These are phyloP conservation scores for Stenchaetothrips biformis DNA, from an alignment of 2,888 invertebrate species.

Conservation along the genomic window DNA sequence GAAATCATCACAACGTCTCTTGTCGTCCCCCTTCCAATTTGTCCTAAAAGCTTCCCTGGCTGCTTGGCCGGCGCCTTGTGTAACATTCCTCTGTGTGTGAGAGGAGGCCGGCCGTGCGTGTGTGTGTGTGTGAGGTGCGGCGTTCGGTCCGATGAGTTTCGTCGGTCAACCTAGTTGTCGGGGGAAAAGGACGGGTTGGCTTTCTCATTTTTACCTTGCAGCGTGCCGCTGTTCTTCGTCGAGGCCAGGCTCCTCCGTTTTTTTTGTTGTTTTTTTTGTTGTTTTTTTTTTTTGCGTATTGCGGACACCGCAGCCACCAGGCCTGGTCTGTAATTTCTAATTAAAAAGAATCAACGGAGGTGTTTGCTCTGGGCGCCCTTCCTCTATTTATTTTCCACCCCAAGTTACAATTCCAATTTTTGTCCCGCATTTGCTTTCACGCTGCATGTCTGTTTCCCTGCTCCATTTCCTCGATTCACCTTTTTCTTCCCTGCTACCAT, in stretches of 20 bases:
- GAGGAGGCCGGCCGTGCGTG: too few species aligned
- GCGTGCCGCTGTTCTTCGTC: too few species aligned
- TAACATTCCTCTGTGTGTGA: neutral
- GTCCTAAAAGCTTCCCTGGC: constrained; percentile 24
- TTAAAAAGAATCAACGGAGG: neutral
- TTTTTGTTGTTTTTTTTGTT: neutral
- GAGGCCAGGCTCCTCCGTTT: too few species aligned
- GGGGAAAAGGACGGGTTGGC: too few species aligned
- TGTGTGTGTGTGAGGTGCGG: neutral
- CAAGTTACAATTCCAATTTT: too few species aligned
- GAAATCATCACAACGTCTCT: constrained; percentile 21
- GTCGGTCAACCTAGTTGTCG: too few species aligned
- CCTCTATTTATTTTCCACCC: neutral
- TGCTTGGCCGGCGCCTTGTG: constrained; percentile 6
- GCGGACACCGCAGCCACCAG: neutral
- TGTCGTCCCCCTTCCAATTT: constrained; percentile 20
- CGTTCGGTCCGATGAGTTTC: too few species aligned
- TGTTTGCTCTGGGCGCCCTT: neutral
- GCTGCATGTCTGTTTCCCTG: too few species aligned
- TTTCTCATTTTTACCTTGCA: too few species aligned
- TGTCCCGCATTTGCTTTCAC: too few species aligned
- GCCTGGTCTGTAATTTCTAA: neutral
- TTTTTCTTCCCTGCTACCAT: too few species aligned
- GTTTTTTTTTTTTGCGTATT: neutral
- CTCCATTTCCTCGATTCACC: too few species aligned